A percentile compares a stretch with the other conserved stretches of the same genome.
phyloP scores from a whole-genome alignment of 2,888 invertebrate genomes.

The Tachystola acroxantha region DNA sequence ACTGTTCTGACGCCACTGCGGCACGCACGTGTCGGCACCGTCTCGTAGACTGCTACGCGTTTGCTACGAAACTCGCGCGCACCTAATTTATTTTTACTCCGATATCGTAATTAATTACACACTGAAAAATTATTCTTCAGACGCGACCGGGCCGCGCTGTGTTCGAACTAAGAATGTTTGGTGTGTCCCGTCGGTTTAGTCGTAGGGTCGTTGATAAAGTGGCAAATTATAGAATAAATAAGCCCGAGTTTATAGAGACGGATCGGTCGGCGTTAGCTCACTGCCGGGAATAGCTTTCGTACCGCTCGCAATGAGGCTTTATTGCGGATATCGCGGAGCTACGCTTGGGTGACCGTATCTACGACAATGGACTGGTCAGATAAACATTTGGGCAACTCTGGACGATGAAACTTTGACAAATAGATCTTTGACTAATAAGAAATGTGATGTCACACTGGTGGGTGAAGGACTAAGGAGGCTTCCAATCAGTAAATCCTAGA shows the following conservation, averaged over 20 bases:
- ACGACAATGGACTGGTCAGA: neutral
- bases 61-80: conserved; percentile 45
- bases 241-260: conserved; percentile 31
- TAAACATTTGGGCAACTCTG: no score
- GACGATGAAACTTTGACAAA: no score
- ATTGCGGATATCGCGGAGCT: neutral
- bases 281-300: conserved; percentile 12
- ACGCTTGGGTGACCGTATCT: neutral
- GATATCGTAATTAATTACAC: conserved; percentile 34
- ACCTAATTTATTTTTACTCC: conserved; percentile 31
- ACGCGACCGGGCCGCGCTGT: conserved; percentile 51
- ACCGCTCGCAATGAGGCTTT: neutral
- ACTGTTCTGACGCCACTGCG: conserved; percentile 12
- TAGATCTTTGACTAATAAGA: no score
- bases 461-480: no score
- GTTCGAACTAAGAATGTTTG: conserved; percentile 46
- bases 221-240: conserved; percentile 47
- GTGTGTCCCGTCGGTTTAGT: conserved; percentile 36
- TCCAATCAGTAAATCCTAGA: no score
- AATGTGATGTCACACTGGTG: no score
- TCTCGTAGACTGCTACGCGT: conserved; percentile 53
- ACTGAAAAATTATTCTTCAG: conserved; percentile 31
- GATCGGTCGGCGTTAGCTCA: conserved; percentile 21
- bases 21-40: conserved; percentile 24
- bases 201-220: conserved; percentile 40